Evolutionary conservation across 1,140 invertebrate genomes (phyloP), one percentile per base, ranked within the genome.

Genomic region (Calycopis cecrops): DNA sequence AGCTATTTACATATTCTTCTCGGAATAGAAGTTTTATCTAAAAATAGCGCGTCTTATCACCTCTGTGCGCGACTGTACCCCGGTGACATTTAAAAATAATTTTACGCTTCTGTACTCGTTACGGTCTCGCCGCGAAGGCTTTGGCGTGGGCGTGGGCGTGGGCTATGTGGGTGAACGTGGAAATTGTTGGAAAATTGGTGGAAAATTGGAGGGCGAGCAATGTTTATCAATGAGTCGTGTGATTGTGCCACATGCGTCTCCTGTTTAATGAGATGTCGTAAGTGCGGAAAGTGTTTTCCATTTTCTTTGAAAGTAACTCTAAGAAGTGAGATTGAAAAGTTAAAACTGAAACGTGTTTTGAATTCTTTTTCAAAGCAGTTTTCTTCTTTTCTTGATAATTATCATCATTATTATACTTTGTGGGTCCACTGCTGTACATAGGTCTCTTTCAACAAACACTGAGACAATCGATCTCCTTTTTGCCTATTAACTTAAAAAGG

Each of bases 31-130:
- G 3, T 9, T 14, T 28, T 18, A 48, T 35, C 7, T 18, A 44
- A 44, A 18, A 17, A 14, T 35, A 48, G 48, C 11, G n/a, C 50
- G 52, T 57, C 4, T 28, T 28, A 28, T 3, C 21, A 28, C 11
- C 35, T 4, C 38, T 63, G 34, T 44, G 16, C 51, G 12, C 56
- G 60, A 60, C 16, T 62, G 55, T 72, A 69, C 60, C 9, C 38
- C 17, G 35, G 35, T 73, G 70, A 68, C 69, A 76, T 79, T 79
- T 76, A 76, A 73, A 78, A 75, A 71, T 74, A 71, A 76, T 73
- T 68, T 74, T 57, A 65, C 64, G 58, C 64, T 59, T 44, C 59
- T 63, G 57, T 65, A 67, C 61, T 72, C 62, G 69, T 72, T 71
- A 70, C 59, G 56, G 56, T 69, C 48, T 54, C 51, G 35, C 16